These are phyloP conservation scores for Pseudomyrmex cubaensis DNA, from an alignment of 1,140 invertebrate species.

Conservation along the genomic window DNA sequence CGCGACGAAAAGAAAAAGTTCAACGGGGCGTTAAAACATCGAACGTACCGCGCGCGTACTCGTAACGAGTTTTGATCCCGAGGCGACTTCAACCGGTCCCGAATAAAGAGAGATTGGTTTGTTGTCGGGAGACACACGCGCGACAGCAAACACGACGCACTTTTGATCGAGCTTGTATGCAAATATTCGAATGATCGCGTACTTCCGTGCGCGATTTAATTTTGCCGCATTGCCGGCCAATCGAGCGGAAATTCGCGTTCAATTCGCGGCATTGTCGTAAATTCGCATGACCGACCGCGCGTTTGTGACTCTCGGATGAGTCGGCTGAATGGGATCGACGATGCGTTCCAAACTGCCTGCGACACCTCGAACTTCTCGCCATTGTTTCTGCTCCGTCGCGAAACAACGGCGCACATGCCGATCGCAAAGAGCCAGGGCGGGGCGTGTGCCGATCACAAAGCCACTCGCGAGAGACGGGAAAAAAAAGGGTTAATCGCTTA, in stretches of 20 bases:
- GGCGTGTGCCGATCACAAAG: slow-evolving; percentile 64
- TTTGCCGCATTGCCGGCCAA: slow-evolving; percentile 32
- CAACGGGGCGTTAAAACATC: slow-evolving; percentile 46
- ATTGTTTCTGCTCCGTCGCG: slow-evolving; percentile 61
- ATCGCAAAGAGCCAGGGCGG: slow-evolving; percentile 45
- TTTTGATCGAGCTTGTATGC: slow-evolving; percentile 63
- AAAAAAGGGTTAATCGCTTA: slow-evolving; percentile 51
- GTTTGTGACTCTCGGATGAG: neutral
- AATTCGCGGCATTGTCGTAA: slow-evolving; percentile 17
- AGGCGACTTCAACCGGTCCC: neutral
- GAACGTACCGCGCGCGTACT: neutral
- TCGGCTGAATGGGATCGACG: slow-evolving; percentile 64
- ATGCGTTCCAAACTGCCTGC: slow-evolving; percentile 66
- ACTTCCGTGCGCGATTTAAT: slow-evolving; percentile 51
- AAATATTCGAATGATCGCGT: slow-evolving; percentile 62
- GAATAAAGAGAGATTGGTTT: slow-evolving; percentile 22
- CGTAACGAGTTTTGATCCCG: neutral
- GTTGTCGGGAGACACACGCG: neutral
- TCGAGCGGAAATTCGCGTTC: slow-evolving; percentile 27
- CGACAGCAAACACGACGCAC: slow-evolving; percentile 30
- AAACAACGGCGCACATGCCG: slow-evolving; percentile 28
- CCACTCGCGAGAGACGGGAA: slow-evolving; percentile 34
- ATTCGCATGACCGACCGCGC: neutral
- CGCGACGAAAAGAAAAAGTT: slow-evolving; percentile 1
- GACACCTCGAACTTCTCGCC: slow-evolving; percentile 33